A percentile compares a stretch with the other conserved stretches of the same genome.
Evolutionary conservation across 2,888 invertebrate genomes (phyloP).

Genomic region (Lacanobia wlatinum): DNA sequence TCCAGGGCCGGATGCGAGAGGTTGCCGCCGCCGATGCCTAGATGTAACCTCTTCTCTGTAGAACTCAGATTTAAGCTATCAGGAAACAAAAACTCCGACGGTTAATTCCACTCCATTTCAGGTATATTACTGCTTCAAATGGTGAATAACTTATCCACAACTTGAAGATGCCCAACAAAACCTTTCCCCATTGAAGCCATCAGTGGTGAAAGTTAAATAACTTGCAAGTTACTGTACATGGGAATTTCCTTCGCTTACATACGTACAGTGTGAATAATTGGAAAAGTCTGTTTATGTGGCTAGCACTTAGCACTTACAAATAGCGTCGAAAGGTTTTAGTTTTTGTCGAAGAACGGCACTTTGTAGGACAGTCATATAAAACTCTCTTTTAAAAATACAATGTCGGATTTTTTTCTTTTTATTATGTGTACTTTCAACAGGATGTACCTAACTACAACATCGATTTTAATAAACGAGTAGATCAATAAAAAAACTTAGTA

Average conservation of each 20-base stretch:
- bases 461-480: too few relatives aligned
- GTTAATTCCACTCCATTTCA: neutral
- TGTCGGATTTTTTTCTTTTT: too few relatives aligned
- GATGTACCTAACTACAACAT: too few relatives aligned
- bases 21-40: too few relatives aligned
- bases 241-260: conserved; percentile 41
- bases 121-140: neutral
- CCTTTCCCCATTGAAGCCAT: conserved; percentile 23
- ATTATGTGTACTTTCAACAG: too few relatives aligned
- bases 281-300: conserved; percentile 49
- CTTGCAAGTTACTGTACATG: conserved; percentile 32
- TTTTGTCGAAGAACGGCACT: neutral
- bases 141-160: neutral
- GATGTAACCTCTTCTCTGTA: too few relatives aligned
- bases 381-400: neutral
- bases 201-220: conserved; percentile 50
- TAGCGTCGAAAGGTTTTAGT: neutral
- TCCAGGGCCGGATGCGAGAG: too few relatives aligned
- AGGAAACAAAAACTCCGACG: neutral
- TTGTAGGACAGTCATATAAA: neutral
- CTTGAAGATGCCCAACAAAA: neutral
- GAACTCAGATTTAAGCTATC: too few relatives aligned
- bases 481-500: too few relatives aligned
- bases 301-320: conserved; percentile 34
- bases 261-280: conserved; percentile 44